A percentile compares a stretch with the other conserved stretches of the same genome.
Conservation (phyloP, 2,113 vertebrate genomes). For the Platysteira castanea region DNA sequence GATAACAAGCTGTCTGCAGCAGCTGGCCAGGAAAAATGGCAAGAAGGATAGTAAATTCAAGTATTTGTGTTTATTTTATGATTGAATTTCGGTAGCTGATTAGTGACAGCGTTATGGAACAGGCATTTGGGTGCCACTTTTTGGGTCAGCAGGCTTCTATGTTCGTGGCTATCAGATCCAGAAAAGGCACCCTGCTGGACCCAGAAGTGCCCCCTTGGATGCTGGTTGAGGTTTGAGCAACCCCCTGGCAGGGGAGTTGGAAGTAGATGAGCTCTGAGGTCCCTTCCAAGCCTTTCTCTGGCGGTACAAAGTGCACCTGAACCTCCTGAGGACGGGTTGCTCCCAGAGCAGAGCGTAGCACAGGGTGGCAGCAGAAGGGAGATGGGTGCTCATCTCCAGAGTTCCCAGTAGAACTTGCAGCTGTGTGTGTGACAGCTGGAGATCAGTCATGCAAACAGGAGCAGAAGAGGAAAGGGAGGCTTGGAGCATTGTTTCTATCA, state of each 20-base stretch:
- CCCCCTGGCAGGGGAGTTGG: background rate
- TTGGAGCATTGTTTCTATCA: background rate
- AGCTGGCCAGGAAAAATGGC: background rate
- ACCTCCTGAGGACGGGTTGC: background rate
- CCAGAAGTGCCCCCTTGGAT: background rate
- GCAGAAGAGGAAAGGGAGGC: background rate
- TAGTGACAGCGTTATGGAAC: accelerated
- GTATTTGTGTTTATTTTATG: background rate
- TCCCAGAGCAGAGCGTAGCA: background rate
- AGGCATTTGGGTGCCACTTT: background rate
- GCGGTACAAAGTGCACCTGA: background rate
- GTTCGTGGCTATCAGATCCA: background rate
- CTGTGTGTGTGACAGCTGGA: background rate
- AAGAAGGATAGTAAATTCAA: background rate
- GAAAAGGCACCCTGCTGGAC: background rate
- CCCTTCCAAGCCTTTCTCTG: background rate
- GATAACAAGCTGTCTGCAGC: background rate
- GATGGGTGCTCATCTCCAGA: background rate
- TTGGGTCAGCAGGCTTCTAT: background rate
- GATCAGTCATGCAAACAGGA: background rate
- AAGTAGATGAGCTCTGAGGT: background rate
- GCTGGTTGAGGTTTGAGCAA: background rate
- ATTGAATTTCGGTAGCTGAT: background rate
- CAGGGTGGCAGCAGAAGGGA: background rate
- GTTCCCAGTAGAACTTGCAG: background rate